phyloP scores from a whole-genome alignment of 1,140 invertebrate genomes.

The Platorchestia sp. region DNA sequence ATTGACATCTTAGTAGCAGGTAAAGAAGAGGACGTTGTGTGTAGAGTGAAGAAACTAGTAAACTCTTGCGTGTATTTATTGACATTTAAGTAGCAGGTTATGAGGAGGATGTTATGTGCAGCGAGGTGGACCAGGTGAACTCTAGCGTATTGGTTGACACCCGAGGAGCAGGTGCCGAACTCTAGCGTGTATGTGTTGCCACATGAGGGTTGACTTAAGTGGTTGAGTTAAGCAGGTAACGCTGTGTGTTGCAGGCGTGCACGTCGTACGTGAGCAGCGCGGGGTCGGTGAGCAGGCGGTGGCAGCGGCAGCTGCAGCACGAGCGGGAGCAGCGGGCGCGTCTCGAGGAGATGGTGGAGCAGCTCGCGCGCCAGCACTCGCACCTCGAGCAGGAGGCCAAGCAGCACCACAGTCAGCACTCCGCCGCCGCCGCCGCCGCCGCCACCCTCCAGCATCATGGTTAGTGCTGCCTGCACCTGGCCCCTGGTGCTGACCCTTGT shows the following conservation, averaged over 20 bases:
- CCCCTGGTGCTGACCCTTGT: not conserved
- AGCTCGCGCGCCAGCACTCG: slow-evolving; percentile 95
- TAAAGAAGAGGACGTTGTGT: too few relatives aligned
- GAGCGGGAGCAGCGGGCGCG: slow-evolving; percentile 93
- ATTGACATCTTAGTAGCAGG: too few relatives aligned
- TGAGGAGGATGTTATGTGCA: too few relatives aligned
- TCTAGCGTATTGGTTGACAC: too few relatives aligned
- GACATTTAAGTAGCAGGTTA: too few relatives aligned
- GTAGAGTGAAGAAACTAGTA: too few relatives aligned
- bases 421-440: not conserved
- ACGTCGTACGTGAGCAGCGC: slow-evolving; percentile 55
- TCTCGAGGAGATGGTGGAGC: slow-evolving; percentile 98
- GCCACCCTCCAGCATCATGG: not conserved
- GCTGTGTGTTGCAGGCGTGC: slow-evolving; percentile 36
- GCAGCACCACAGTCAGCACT: slow-evolving; percentile 64
- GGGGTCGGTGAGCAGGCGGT: slow-evolving; percentile 87
- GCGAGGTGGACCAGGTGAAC: too few relatives aligned
- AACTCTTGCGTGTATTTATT: too few relatives aligned
- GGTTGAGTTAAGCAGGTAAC: too few relatives aligned
- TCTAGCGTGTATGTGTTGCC: too few relatives aligned
- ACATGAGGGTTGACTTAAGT: too few relatives aligned
- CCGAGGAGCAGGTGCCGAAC: too few relatives aligned
- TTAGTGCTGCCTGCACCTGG: not conserved
- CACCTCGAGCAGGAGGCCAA: slow-evolving; percentile 87
- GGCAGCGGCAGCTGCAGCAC: slow-evolving; percentile 91